Percentiles rank a stretch among this genome's conserved stretches.
Evolutionary conservation across 2,888 invertebrate genomes (phyloP).

Genomic region (Tinea pellionella): DNA sequence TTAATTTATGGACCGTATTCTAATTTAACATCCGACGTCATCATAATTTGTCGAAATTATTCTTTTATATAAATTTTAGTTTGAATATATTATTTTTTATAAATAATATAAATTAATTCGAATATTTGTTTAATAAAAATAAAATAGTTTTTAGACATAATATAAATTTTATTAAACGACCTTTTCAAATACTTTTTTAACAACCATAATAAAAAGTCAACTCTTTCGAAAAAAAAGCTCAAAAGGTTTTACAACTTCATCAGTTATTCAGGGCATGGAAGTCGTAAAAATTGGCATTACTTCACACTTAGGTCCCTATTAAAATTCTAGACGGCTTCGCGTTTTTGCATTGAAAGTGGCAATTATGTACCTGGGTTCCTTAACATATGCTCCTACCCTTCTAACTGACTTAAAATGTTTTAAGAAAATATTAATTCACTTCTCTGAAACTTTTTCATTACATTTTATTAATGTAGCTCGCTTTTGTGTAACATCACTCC

Average conservation of each 20-base stretch:
- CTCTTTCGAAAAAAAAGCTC: slow-evolving; percentile 23
- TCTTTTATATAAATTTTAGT: no score
- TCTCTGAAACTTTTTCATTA: no score
- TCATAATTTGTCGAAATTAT: no score
- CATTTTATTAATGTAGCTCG: no score
- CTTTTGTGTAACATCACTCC: no score
- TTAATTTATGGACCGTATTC: no score
- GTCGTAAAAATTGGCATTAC: slow-evolving; percentile 59
- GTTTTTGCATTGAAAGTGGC: slow-evolving; percentile 49
- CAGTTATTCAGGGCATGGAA: slow-evolving; percentile 35
- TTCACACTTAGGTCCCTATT: slow-evolving; percentile 49
- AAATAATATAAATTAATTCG: no score
- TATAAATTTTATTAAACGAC: not conserved
- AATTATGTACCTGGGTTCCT: slow-evolving; percentile 26
- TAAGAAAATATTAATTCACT: not conserved
- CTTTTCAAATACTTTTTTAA: slow-evolving; percentile 7
- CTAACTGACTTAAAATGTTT: not conserved
- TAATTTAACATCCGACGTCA: no score
- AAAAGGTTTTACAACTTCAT: slow-evolving; percentile 32
- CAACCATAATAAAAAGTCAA: slow-evolving; percentile 24
- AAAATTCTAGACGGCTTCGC: slow-evolving; percentile 42
- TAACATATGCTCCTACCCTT: slow-evolving; percentile 4
- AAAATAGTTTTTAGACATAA: no score
- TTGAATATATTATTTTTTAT: no score
- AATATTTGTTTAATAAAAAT: no score